Base-by-base conservation (phyloP, 2,113 vertebrate species). In the Poeciliopsis occidentalis region DNA sequence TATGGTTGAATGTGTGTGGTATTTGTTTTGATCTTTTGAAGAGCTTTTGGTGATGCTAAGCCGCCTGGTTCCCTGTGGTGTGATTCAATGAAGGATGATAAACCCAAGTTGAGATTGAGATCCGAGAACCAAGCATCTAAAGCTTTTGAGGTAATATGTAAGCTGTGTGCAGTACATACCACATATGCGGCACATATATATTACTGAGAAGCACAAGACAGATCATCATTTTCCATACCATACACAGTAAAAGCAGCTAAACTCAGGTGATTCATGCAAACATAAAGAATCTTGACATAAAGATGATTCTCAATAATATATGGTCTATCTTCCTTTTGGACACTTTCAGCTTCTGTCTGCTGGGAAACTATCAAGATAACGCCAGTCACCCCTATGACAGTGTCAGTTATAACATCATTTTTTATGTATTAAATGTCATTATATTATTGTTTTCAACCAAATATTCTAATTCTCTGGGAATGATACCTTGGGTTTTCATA, bases 11-110 rank as follows among this genome's bases (percentile, higher is more conserved):
- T 75, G 80, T 67, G 6, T 37, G 69, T 65, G 72, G 71, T 77
- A 39, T 86, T 91, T 82, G 69, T 86, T 91, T 89, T 92, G 88
- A 91, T 85, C 85, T 81, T 47, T 34, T 78, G 85, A 86, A 75
- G 87, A 86, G 73, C 80, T 82, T 70, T 89, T 81, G 86, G 82
- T 82, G 81, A 87, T 68, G 10, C 13, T 30, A 13, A 19, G 68
- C 64, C 67, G 63, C 12, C 54, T 26, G 2, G 47, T 74, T 78
- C 72, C 80, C 87, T 10, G 68, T 15, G 73, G 64, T n/a, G 73
- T 68, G 79, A 81, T 87, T 78, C 60, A 71, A 87, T 64, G 54
- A 66, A 83, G 64, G 79, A 87, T 88, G 84, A 89, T 79, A 90
- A 72, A 67, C 80, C 47, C 17, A 60, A 82, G 79, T 80, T 70